Evolutionary conservation across 2,888 invertebrate species (phyloP), one percentile per base, ranked within the genome.

Genomic region (Bruchidius siliquastri): DNA sequence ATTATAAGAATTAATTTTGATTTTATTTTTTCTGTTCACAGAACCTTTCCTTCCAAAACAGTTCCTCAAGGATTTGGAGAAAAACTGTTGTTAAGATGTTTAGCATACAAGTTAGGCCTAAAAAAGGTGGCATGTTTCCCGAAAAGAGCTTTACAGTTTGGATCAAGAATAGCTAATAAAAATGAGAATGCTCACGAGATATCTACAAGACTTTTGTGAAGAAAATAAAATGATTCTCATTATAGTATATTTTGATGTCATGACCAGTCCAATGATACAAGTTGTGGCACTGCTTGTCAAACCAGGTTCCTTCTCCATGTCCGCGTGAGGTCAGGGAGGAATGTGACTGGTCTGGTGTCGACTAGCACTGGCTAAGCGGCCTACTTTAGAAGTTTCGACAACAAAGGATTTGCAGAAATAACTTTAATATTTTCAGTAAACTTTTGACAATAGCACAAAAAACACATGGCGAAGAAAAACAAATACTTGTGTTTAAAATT

Each of bases 91-190:
- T 88, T 99, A 69, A 89, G 99, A 79, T 87, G 93, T 22, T 88
- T 91, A 72, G 96, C 94, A 0, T 89, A 89, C 79, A 86, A 90
- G 76, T 85, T 95, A 67, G 94, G 94, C 0, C 87, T 95, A 67
- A 85, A 84, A 76, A 86, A 88, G 72, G 91, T 91, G 4, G 91
- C 93, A 3, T 85, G 86, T 69, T 90, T 96, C 71, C 96, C 95
- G 69, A 99, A 99, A 86, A 88, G 97, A 84, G 99, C 99, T 0
- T 91, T 99, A 80, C 99, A 99, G 85, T 99, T 99, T 88, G 99
- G 99, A 18, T 96, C 97, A 0, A 90, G 96, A 83, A 97, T 99
- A 83, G 99, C 97, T 4, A 94, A 96, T 85, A 91, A 91, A 71
- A 96, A 94, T 84, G 96, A 97, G 88, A 96, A 95, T 84, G 98